phyloP scores from a whole-genome alignment of 2,113 vertebrate species.

The Damaliscus lunatus region DNA sequence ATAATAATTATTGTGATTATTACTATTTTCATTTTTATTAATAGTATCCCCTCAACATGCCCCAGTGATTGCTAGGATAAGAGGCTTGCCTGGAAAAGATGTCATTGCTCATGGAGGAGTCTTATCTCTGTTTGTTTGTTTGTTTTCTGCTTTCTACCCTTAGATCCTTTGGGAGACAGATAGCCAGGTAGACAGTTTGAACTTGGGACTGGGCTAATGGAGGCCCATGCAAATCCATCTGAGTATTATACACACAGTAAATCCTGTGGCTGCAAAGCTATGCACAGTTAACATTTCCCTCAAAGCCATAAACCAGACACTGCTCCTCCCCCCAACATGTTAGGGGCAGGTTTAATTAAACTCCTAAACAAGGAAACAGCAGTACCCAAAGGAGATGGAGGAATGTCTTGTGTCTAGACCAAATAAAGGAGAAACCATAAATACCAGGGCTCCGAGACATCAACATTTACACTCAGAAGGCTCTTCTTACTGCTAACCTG shows the following conservation, averaged over 20 bases:
- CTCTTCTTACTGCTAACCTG: neutral
- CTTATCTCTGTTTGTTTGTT: neutral
- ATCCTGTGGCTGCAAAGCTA: neutral
- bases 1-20: neutral
- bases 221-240: neutral
- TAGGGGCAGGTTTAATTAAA: constrained; percentile 47
- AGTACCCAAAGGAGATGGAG: constrained; percentile 15
- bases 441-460: constrained; percentile 18
- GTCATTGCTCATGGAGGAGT: neutral
- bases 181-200: neutral
- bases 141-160: neutral
- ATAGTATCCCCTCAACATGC: neutral
- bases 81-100: neutral
- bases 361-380: constrained; percentile 36
- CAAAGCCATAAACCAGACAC: neutral
- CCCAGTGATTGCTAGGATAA: neutral
- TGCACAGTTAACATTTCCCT: neutral
- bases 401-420: constrained; percentile 44
- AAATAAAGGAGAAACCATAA: constrained; percentile 57
- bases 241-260: constrained; percentile 4
- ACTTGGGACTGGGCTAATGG: neutral
- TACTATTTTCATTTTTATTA: neutral
- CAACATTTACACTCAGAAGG: neutral
- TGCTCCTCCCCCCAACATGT: neutral
- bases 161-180: neutral